Conservation (phyloP, 2,797 vertebrate species). For the Hapalemur alaotrensis region DNA sequence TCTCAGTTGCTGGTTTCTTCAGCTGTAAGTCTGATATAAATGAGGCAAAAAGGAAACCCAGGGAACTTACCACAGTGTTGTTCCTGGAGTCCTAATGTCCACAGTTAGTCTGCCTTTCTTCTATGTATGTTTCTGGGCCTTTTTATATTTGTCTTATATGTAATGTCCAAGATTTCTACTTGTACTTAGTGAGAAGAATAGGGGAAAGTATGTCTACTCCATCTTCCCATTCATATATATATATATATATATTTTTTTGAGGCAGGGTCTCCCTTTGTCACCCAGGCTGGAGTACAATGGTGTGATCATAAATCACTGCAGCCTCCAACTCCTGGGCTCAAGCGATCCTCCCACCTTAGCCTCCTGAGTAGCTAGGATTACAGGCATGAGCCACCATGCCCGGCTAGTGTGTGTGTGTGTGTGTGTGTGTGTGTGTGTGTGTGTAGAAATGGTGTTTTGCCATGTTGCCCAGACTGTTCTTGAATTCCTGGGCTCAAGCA, state of each 20-base stretch:
- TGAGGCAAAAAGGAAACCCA: background rate
- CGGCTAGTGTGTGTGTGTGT: background rate
- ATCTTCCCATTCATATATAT: background rate
- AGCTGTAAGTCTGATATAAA: background rate
- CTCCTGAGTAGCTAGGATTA: background rate
- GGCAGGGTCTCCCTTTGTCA: background rate
- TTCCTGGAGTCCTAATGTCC: background rate
- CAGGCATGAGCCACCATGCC: background rate
- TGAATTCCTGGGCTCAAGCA: background rate
- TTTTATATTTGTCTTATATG: background rate
- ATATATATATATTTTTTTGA: background rate
- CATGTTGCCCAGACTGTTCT: background rate
- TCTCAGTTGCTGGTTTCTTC: background rate
- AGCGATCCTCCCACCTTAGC: background rate
- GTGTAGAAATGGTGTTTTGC: background rate
- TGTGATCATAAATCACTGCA: background rate
- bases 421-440: background rate
- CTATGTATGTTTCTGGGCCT: background rate
- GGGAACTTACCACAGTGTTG: background rate
- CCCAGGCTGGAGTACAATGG: too few relatives aligned
- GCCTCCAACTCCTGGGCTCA: background rate
- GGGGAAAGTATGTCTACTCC: background rate
- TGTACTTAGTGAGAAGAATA: background rate
- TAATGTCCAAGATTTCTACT: background rate
- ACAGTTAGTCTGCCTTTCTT: background rate